Conservation (phyloP, 2,113 vertebrate genomes). For the Tursiops truncatus region DNA sequence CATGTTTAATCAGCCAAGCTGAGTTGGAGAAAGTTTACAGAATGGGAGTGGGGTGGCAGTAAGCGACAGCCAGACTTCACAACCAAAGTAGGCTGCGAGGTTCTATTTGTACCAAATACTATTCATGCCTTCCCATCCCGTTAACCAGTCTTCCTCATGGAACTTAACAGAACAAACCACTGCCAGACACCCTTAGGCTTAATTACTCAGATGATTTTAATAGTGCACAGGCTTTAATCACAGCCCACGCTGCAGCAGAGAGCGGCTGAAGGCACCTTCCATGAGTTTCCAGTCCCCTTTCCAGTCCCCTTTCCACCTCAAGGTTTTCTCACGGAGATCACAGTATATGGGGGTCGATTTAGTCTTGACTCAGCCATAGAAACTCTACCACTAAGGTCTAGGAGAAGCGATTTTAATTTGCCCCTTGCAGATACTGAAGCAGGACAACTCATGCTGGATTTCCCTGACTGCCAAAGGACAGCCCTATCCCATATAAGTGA, state of each 20-base stretch:
- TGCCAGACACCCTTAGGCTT: not conserved
- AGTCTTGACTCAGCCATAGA: slow-evolving; percentile 43
- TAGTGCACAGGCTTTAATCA: slow-evolving; percentile 63
- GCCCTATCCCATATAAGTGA: not conserved
- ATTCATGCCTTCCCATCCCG: not conserved
- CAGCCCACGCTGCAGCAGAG: slow-evolving; percentile 37
- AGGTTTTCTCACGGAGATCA: not conserved
- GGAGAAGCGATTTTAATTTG: slow-evolving; percentile 56
- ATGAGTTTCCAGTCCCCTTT: slow-evolving; percentile 25
- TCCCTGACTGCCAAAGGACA: slow-evolving; percentile 65
- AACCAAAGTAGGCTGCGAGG: not conserved
- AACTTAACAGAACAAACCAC: not conserved
- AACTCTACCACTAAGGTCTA: slow-evolving; percentile 44
- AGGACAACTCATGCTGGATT: slow-evolving; percentile 56
- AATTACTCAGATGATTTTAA: slow-evolving; percentile 49
- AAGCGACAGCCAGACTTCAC: not conserved
- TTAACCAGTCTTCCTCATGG: slow-evolving; percentile 9
- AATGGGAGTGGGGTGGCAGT: not conserved
- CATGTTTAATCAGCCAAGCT: not conserved
- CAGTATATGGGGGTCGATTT: slow-evolving; percentile 8
- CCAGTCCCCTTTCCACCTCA: not conserved
- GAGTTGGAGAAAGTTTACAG: not conserved
- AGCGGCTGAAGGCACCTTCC: slow-evolving; percentile 37
- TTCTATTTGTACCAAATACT: not conserved
- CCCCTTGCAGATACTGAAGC: slow-evolving; percentile 63